Percentiles rank a stretch among this genome's conserved stretches.
These are phyloP conservation scores for Drosophila infuscata DNA, from an alignment of 2,888 invertebrate species.

Conservation along the genomic window DNA sequence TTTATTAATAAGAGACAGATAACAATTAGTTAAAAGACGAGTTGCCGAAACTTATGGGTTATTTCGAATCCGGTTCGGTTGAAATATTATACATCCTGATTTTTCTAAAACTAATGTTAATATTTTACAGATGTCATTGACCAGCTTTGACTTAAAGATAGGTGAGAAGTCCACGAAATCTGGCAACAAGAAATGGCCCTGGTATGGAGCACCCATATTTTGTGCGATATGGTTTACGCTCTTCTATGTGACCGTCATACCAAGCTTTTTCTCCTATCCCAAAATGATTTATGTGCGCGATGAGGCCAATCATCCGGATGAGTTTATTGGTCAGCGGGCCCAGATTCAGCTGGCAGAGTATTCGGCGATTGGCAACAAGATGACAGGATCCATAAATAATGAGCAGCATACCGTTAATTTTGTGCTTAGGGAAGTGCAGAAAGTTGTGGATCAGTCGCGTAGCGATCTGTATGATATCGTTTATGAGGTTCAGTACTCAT, in stretches of 20 bases:
- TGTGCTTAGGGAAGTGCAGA: slow-evolving; percentile 73
- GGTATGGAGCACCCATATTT: slow-evolving; percentile 81
- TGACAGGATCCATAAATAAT: slow-evolving; percentile 89
- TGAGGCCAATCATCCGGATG: slow-evolving; percentile 82
- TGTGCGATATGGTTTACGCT: slow-evolving; percentile 75
- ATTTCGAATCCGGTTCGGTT: not conserved
- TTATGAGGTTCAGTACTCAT: slow-evolving; percentile 77
- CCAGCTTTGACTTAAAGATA: slow-evolving; percentile 42
- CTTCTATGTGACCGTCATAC: slow-evolving; percentile 78
- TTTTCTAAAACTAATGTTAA: not conserved
- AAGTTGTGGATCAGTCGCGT: slow-evolving; percentile 70
- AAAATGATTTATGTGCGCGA: slow-evolving; percentile 64
- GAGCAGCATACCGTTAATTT: slow-evolving; percentile 88
- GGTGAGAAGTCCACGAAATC: not conserved
- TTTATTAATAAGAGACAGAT: not conserved
- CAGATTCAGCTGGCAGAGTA: slow-evolving; percentile 87
- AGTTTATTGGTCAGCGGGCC: slow-evolving; percentile 90
- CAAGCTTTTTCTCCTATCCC: slow-evolving; percentile 80
- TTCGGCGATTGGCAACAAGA: slow-evolving; percentile 87
- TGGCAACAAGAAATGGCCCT: slow-evolving; percentile 64
- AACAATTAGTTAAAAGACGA: not conserved
- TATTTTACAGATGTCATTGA: slow-evolving; percentile 60
- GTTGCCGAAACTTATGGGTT: not conserved
- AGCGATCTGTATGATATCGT: slow-evolving; percentile 80
- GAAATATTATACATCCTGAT: not conserved